These are phyloP conservation scores for Sitta europaea DNA, from an alignment of 2,113 vertebrate species.

Conservation along the genomic window DNA sequence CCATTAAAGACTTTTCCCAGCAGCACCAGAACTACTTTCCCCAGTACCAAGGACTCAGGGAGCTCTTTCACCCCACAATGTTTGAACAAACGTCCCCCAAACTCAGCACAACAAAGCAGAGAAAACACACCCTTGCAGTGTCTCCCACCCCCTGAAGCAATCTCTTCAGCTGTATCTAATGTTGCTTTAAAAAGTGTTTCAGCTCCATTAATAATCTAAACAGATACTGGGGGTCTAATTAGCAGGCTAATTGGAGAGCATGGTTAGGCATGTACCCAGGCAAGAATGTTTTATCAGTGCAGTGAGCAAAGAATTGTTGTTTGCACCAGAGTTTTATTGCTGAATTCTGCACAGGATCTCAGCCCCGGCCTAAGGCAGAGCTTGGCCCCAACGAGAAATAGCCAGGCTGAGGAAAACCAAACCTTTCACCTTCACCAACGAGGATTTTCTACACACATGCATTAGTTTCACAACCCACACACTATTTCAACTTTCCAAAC, in stretches of 20 bases:
- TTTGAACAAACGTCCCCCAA: background rate
- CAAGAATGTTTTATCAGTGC: background rate
- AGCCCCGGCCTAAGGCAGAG: background rate
- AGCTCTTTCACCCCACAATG: background rate
- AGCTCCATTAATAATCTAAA: slow-evolving; percentile 21
- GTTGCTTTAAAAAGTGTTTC: background rate
- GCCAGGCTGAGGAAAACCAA: background rate
- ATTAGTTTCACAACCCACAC: background rate
- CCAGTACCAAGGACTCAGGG: accelerated
- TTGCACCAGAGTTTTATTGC: background rate
- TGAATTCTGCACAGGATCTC: background rate
- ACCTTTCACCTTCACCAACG: background rate
- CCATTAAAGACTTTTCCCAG: background rate
- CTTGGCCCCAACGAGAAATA: background rate
- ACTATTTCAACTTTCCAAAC: slow-evolving; percentile 29
- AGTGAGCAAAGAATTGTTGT: background rate
- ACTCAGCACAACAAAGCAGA: background rate
- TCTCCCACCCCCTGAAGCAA: background rate
- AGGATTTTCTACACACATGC: background rate
- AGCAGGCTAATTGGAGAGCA: background rate
- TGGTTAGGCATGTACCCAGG: background rate
- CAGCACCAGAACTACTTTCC: too few species aligned
- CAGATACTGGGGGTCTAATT: slow-evolving; percentile 9
- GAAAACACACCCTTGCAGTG: background rate
- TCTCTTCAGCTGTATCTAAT: background rate